Base-by-base conservation (phyloP, 1,140 invertebrate genomes). In the Bombus pascuorum region DNA sequence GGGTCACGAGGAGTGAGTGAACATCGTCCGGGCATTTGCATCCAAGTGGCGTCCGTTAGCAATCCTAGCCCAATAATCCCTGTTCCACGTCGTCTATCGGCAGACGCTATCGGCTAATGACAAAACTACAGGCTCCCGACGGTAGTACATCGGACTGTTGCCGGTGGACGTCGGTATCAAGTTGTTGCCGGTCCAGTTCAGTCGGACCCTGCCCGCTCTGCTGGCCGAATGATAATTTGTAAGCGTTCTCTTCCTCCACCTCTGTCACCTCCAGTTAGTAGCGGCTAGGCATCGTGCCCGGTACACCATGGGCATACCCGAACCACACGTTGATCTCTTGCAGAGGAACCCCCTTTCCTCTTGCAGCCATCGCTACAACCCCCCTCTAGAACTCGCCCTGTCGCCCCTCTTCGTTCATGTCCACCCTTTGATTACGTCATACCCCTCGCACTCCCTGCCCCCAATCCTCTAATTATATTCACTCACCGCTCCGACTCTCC, bases 381-480 rank as follows among this genome's bases (percentile, higher is more conserved):
- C 87, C 75, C 87, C 82, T 73, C 77, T 73, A 82, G 81, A 82
- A 87, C 87, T 77, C 87, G 77, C 53, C 80, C 65, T 83, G 83
- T 80, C 86, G 75, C 83, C 83, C 85, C 85, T 87, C 91, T 88
- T 85, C 87, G 85, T 73, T 91, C 90, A 83, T 92, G 91, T 91
- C 93, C 93, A 94, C 93, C 94, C 94, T 94, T 95, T 94, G 93
- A 94, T 94, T 94, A 94, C 92, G 93, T 93, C 93, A 94, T 91
- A 92, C 93, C 93, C 92, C 91, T 90, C 91, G 90, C 92, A 66
- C 86, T 90, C 90, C 91, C 84, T 83, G 87, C 86, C 90, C 90
- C 93, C 93, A 91, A 93, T 95, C 94, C 95, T 95, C 94, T 95
- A 95, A 95, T 95, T 95, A 95, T 94, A 94, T 95, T 94, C 94